These are phyloP conservation scores for Anguilla anguilla DNA, from an alignment of 2,797 vertebrate genomes.

Conservation along the genomic window DNA sequence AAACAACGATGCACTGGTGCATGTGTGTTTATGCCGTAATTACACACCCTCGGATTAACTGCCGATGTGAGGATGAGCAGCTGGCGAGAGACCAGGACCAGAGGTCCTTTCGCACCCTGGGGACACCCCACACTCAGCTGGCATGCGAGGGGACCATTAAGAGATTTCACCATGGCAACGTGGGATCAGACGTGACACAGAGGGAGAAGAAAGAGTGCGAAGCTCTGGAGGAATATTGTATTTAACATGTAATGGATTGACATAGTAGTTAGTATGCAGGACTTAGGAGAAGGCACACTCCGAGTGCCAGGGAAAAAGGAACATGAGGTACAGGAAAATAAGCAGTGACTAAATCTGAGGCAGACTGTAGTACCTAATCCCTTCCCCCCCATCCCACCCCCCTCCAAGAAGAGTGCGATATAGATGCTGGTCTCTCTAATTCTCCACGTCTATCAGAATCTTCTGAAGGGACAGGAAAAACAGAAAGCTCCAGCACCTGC, in stretches of 20 bases:
- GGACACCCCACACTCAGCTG: neutral
- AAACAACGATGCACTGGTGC: neutral
- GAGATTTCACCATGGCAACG: constrained; percentile 5
- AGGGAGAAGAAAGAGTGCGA: neutral
- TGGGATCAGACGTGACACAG: neutral
- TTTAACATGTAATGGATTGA: too few relatives aligned
- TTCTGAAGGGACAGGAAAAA: neutral
- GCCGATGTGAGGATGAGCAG: constrained; percentile 15
- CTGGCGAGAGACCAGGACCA: constrained; percentile 7
- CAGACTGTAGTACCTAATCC: too few relatives aligned
- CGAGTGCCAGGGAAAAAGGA: too few relatives aligned
- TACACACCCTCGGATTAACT: constrained; percentile 20
- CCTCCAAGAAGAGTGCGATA: neutral
- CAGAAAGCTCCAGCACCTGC: neutral
- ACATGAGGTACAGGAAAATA: too few relatives aligned
- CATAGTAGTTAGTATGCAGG: too few relatives aligned
- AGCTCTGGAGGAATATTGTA: too few relatives aligned
- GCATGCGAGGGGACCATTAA: neutral
- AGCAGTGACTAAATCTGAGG: too few relatives aligned
- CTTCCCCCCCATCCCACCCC: too few relatives aligned
- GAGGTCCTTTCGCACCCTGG: neutral
- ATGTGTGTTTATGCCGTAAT: constrained; percentile 25
- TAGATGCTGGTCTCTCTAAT: neutral
- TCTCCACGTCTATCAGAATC: neutral
- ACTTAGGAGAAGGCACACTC: too few relatives aligned